These are phyloP conservation scores for Menura novaehollandiae DNA, from an alignment of 2,113 vertebrate species.

Conservation along the genomic window DNA sequence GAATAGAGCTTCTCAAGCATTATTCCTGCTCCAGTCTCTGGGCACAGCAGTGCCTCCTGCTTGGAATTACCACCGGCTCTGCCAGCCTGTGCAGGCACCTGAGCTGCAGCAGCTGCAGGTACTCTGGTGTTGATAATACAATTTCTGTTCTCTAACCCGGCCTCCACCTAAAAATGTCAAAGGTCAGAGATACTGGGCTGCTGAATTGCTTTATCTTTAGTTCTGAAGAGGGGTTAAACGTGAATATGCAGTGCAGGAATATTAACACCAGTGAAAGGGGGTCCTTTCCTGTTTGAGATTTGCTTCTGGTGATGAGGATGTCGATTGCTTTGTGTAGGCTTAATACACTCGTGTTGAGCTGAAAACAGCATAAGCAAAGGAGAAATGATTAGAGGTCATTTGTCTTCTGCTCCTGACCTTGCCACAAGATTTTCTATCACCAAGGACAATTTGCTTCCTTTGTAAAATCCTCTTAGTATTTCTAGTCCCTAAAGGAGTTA, in stretches of 20 bases:
- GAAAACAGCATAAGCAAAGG: not conserved
- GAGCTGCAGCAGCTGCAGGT: not conserved
- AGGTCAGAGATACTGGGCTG: not conserved
- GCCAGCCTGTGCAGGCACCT: not conserved
- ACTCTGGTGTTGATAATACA: not conserved
- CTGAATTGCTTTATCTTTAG: not conserved
- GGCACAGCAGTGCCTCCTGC: not conserved
- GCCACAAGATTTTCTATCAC: not conserved
- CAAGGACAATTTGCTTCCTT: constrained; percentile 17
- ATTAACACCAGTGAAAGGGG: not conserved
- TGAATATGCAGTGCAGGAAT: not conserved
- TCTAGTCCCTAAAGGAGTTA: constrained; percentile 21
- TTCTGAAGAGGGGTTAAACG: not conserved
- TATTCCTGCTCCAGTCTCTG: not conserved
- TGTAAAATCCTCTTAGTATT: constrained; percentile 20
- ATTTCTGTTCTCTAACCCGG: not conserved
- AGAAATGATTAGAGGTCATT: constrained; percentile 3
- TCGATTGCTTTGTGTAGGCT: not conserved
- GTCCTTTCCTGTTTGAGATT: not conserved
- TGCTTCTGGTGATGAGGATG: not conserved
- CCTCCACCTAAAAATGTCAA: not conserved
- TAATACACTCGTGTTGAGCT: not conserved
- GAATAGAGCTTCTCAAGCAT: not conserved
- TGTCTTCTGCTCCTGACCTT: constrained; percentile 42
- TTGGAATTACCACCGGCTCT: not conserved